These are phyloP conservation scores for Melanostigma gelatinosum DNA, from an alignment of 2,113 vertebrate genomes.

Conservation along the genomic window DNA sequence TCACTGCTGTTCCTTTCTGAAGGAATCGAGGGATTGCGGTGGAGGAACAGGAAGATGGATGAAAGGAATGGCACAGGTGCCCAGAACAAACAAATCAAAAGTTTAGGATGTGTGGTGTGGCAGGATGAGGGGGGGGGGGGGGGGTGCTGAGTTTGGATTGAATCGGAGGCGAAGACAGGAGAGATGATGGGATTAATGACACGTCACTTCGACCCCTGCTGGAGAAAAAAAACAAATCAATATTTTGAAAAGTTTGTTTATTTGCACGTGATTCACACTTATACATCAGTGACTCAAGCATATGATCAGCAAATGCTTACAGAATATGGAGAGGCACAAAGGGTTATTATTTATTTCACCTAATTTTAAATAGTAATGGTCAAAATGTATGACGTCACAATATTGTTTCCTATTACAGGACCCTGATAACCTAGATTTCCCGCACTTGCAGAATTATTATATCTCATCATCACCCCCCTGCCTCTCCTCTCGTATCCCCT, in stretches of 20 bases:
- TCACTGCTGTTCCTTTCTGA: slow-evolving; percentile 17
- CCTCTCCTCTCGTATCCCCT: neutral
- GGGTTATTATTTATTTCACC: neutral
- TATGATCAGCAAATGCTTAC: neutral
- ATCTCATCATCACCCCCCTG: neutral
- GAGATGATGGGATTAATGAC: slow-evolving; percentile 92
- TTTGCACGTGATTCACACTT: slow-evolving; percentile 20
- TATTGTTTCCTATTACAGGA: neutral
- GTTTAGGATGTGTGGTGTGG: slow-evolving; percentile 88
- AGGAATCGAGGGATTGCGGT: slow-evolving; percentile 47
- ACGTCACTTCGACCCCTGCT: slow-evolving; percentile 39
- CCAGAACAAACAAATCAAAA: slow-evolving; percentile 93
- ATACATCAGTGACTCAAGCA: neutral
- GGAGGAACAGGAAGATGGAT: slow-evolving; percentile 59
- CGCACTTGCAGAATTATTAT: neutral
- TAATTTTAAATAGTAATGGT: neutral
- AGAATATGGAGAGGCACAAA: neutral
- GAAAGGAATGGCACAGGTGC: slow-evolving; percentile 76
- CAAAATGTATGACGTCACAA: neutral
- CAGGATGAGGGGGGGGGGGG: slow-evolving; percentile 3
- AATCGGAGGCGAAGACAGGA: slow-evolving; percentile 86
- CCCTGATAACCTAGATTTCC: neutral
- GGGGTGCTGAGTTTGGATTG: slow-evolving; percentile 80
- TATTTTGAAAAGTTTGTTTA: neutral
- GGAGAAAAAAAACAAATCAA: slow-evolving; percentile 82